Base-by-base conservation (phyloP, 2,113 vertebrate genomes). In the Hucho hucho region DNA sequence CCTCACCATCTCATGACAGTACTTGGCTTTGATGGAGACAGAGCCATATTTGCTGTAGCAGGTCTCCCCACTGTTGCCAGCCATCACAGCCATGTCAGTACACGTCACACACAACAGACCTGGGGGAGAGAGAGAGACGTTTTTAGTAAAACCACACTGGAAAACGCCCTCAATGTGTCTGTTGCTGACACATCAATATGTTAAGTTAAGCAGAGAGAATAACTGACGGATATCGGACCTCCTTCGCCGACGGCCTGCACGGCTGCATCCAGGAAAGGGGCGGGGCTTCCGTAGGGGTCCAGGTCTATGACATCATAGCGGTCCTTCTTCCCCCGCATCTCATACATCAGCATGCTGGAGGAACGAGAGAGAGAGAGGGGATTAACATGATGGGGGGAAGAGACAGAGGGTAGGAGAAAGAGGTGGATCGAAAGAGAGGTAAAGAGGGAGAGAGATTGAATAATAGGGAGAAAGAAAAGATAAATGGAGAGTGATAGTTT, bases 31-130 rank as follows among this genome's bases (percentile, higher is more conserved):
- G 84, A 97, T 92, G 73, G 96, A 96, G 83, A 97, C 81, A 0
- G 96, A 93, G 0, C 97, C 95, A 0, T 98, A 98, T 82, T 98
- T 98, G 89, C 95, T 94, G 89, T 98, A 98, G 78, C 96, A 98
- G 0, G 97, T 98, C 87, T 98, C 96, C 0, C 94, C 89, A 0
- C 90, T 94, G 91, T 97, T 97, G n/a, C 97, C 97, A 0, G 96
- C 96, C 94, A 97, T 90, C 77, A 98, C 97, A 0, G 94, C 96
- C 95, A 96, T 96, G 91, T 98, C 97, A 0, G 97, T 98, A 84
- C 97, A 98, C 0, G 97, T 98, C 67, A 98, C 79, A 0, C 97
- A 98, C 46, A 98, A 86, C 83, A 98, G 89, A 24, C 97, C 97
- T 97, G 88, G 2, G 0, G 24, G 32, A 25, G 67, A 13, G n/a